Percentiles rank a stretch among this genome's conserved stretches.
Conservation (phyloP, 2,888 invertebrate genomes). For the Noctua janthe region DNA sequence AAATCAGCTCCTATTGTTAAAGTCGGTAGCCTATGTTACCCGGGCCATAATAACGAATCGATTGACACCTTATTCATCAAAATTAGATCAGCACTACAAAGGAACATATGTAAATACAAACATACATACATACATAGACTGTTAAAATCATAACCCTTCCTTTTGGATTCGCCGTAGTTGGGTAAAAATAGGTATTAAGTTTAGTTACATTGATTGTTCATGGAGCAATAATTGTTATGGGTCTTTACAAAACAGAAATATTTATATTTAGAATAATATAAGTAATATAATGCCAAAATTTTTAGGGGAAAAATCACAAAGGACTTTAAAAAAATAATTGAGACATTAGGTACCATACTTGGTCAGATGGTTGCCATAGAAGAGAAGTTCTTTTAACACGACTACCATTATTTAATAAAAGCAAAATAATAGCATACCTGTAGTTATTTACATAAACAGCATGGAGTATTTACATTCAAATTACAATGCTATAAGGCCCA, state of each 20-base stretch:
- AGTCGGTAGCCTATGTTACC: no score
- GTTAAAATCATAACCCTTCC: no score
- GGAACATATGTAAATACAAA: no score
- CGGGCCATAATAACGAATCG: no score
- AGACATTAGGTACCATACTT: neutral
- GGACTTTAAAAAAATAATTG: neutral
- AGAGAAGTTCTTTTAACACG: neutral
- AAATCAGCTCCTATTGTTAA: no score
- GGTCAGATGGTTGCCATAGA: neutral
- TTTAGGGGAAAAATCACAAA: neutral
- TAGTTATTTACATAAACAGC: neutral
- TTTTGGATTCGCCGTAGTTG: no score
- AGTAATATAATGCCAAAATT: neutral
- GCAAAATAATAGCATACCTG: neutral
- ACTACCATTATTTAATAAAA: neutral
- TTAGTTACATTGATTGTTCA: neutral
- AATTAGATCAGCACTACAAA: no score
- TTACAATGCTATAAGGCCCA: neutral
- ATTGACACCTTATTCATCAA: no score
- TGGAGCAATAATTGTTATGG: neutral
- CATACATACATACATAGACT: no score
- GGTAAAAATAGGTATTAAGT: neutral
- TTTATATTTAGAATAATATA: neutral
- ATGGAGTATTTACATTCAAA: constrained; percentile 7
- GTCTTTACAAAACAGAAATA: neutral